A percentile compares a stretch with the other conserved stretches of the same genome.
Evolutionary conservation across 2,888 invertebrate species (phyloP).

Genomic region (Malachius bipustulatus): DNA sequence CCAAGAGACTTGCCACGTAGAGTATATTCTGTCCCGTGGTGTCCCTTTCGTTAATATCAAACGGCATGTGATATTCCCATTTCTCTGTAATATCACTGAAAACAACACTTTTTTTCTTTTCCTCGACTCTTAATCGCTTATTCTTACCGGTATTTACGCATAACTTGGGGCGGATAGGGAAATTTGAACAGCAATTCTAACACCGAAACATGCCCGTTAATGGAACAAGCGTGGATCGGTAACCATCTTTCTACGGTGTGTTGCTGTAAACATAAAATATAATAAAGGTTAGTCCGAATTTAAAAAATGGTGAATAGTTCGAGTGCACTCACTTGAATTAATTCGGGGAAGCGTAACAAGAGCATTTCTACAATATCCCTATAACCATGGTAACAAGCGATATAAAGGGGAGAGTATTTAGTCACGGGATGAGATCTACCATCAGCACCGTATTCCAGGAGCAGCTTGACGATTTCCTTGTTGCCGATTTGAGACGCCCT

Average conservation of each 20-base stretch:
- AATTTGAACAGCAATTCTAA: constrained; percentile 70
- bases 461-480: constrained; percentile 59
- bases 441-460: constrained; percentile 76
- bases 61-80: constrained; percentile 78
- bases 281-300: constrained; percentile 11
- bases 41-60: constrained; percentile 85
- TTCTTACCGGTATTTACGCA: constrained; percentile 46
- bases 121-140: constrained; percentile 1
- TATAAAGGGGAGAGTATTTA: constrained; percentile 84
- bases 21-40: constrained; percentile 83
- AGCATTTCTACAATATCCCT: constrained; percentile 62
- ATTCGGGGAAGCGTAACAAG: constrained; percentile 70
- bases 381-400: constrained; percentile 79
- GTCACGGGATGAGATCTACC: constrained; percentile 83
- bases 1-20: constrained; percentile 78
- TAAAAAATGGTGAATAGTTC: constrained; percentile 12
- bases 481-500: constrained; percentile 82
- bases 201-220: constrained; percentile 71
- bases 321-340: constrained; percentile 72
- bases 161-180: constrained; percentile 62
- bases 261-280: no score
- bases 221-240: constrained; percentile 85
- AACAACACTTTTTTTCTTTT: constrained; percentile 10
- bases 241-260: constrained; percentile 86
- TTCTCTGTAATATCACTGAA: constrained; percentile 56